These are phyloP conservation scores for Galaxea fascicularis DNA, from an alignment of 92 coral and sea anemone genomes.

Conservation along the genomic window DNA sequence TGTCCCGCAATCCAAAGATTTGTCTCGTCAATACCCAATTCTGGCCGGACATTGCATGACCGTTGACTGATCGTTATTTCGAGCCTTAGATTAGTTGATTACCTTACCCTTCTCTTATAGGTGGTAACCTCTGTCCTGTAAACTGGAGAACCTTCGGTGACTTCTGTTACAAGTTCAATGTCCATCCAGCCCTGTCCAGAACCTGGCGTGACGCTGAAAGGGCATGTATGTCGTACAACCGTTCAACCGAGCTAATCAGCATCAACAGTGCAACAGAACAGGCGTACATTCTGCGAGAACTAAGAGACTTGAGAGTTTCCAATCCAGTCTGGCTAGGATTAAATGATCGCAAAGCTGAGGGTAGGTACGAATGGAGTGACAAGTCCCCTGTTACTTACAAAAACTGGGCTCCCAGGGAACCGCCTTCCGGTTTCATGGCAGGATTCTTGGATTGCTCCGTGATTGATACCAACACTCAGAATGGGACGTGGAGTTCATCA, in stretches of 20 bases:
- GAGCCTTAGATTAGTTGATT: background rate
- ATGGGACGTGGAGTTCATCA: conserved; percentile 89
- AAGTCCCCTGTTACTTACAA: conserved; percentile 65
- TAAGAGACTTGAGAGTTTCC: conserved; percentile 56
- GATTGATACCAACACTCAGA: conserved; percentile 45
- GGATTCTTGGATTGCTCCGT: conserved; percentile 55
- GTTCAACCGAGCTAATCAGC: conserved; percentile 77
- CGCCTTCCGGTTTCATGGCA: conserved; percentile 46
- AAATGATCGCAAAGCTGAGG: conserved; percentile 77
- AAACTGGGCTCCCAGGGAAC: conserved; percentile 77
- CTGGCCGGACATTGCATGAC: too few relatives aligned
- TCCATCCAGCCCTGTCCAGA: conserved; percentile 70
- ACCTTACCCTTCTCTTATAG: conserved; percentile 27
- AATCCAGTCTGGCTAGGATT: conserved; percentile 88
- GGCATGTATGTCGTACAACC: conserved; percentile 66
- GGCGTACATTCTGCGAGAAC: conserved; percentile 55
- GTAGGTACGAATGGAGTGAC: conserved; percentile 85
- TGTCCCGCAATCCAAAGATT: too few relatives aligned
- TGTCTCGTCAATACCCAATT: too few relatives aligned
- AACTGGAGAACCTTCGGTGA: conserved; percentile 89
- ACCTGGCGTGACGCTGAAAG: conserved; percentile 78
- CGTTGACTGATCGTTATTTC: background rate
- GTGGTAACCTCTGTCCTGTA: conserved; percentile 86
- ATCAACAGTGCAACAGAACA: conserved; percentile 79
- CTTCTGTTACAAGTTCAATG: conserved; percentile 89